Percentiles rank a stretch among this genome's conserved stretches.
Evolutionary conservation across 1,140 invertebrate species (phyloP).

Genomic region (Vanessa tameamea): DNA sequence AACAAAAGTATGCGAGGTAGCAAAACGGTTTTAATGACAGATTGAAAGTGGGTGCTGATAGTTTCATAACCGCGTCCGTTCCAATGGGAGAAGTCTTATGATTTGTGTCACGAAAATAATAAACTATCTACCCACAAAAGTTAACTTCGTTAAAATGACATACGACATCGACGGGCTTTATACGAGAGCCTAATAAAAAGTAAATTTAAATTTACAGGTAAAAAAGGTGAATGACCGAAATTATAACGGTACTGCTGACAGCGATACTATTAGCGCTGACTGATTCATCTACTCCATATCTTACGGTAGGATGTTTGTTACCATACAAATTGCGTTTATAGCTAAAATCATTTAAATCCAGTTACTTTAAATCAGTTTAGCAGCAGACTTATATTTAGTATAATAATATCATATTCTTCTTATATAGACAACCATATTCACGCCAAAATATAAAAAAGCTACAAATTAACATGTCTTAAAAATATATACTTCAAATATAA

Average conservation of each 20-base stretch:
- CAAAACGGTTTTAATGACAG: slow-evolving; percentile 11
- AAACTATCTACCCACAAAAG: not conserved
- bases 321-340: too few species aligned
- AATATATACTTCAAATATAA: too few species aligned
- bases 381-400: too few species aligned
- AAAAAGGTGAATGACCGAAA: not conserved
- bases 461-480: too few species aligned
- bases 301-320: not conserved
- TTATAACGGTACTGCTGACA: not conserved
- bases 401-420: too few species aligned
- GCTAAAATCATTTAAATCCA: too few species aligned
- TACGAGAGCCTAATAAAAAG: not conserved
- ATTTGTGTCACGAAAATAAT: slow-evolving; percentile 2
- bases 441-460: too few species aligned
- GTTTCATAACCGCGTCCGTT: slow-evolving; percentile 18
- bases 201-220: not conserved
- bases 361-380: too few species aligned
- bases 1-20: slow-evolving; percentile 10
- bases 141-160: not conserved
- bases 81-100: slow-evolving; percentile 8
- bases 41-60: slow-evolving; percentile 31
- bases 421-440: too few species aligned
- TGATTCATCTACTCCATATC: not conserved
- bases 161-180: not conserved
- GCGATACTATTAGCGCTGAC: not conserved